Percentiles rank a stretch among this genome's conserved stretches.
Evolutionary conservation across 2,113 vertebrate species (phyloP).

Genomic region (Pelmatolapia mariae): DNA sequence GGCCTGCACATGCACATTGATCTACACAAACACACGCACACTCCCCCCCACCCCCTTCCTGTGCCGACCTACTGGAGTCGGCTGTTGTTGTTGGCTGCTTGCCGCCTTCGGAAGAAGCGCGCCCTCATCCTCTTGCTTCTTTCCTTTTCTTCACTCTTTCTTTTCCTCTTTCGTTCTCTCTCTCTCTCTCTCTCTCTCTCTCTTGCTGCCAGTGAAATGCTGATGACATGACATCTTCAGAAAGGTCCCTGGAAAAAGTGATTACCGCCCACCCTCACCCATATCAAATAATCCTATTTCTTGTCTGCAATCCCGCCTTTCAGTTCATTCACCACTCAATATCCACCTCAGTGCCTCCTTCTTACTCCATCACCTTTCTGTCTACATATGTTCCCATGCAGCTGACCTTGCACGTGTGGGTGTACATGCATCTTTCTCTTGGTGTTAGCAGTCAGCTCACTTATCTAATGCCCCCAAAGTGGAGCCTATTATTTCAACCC

Average conservation of each 20-base stretch:
- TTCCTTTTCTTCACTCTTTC: slow-evolving; percentile 17
- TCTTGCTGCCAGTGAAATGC: slow-evolving; percentile 69
- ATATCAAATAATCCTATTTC: slow-evolving; percentile 38
- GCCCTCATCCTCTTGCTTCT: slow-evolving; percentile 40
- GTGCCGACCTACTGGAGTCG: slow-evolving; percentile 94
- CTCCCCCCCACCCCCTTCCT: slow-evolving; percentile 76
- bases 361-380: background rate
- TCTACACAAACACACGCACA: background rate
- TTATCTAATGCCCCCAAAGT: background rate
- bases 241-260: slow-evolving; percentile 65
- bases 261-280: slow-evolving; percentile 25
- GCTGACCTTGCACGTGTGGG: background rate
- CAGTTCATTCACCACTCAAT: background rate
- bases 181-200: background rate
- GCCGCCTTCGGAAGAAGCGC: slow-evolving; percentile 78
- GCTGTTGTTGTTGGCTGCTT: slow-evolving; percentile 87
- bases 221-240: slow-evolving; percentile 83
- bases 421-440: background rate
- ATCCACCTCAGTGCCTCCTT: background rate
- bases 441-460: background rate
- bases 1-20: slow-evolving; percentile 29
- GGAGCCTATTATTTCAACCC: background rate
- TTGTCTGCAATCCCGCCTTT: background rate
- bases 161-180: background rate
- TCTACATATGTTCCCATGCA: background rate